Base-by-base conservation (phyloP, 1,140 invertebrate species). In the Goniozus legneri region DNA sequence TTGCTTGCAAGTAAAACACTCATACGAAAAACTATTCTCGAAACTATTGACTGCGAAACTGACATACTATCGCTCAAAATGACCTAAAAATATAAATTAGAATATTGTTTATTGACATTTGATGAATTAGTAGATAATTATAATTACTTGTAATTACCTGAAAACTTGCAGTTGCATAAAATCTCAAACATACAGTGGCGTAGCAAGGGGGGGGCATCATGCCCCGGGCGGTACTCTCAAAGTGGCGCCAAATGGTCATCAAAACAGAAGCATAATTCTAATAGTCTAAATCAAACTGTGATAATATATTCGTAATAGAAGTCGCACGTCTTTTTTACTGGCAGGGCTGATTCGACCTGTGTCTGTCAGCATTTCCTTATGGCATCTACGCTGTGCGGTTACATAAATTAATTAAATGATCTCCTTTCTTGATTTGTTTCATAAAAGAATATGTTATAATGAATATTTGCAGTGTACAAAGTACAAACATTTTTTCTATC, bases 1-100 rank as follows among this genome's bases (percentile, higher is more conserved):
- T 45, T 31, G 35, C 52, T 46, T 7, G 47, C 52, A 15, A 54
- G 19, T 13, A 43, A 34, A 6, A 27, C 10, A 27, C 4, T 6
- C 10, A 27, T 10, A 6, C 24, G 24, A 10, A 27, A 27, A 6
- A 27, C 24, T 6, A 27, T 10, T 27, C 24, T 27, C 4, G 24
- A 27, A 6, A 27, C 10, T 6, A 10, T 27, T 27, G 24, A 27
- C 10, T 27, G 24, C 4, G 24, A 27, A 27, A 27, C 10, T 4
- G 4, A 27, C 4, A 10, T 6, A 6, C 4, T 27, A 27, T 27
- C 24, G 10, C 24, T 10, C 4, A 27, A 10, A 6, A 27, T 10
- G 10, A 27, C 4, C 24, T 27, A 10, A 6, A 27, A 27, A 27
- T 27, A 27, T n/a, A n/a, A n/a, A n/a, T n/a, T n/a, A n/a, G n/a